phyloP scores from a whole-genome alignment of 2,797 vertebrate genomes.

The Pampus argenteus region DNA sequence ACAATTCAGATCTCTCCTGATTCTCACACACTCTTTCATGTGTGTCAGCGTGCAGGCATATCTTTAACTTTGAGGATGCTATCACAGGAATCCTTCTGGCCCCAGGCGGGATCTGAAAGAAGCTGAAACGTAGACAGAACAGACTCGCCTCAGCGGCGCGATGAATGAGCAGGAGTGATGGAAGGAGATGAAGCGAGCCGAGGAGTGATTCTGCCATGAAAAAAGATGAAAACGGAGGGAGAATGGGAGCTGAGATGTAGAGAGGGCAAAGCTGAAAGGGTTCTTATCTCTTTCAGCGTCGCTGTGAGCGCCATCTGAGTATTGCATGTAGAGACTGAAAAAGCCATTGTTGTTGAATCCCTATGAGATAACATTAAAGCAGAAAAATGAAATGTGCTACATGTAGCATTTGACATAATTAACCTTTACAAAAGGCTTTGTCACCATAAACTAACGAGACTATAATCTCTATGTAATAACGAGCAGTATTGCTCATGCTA shows the following conservation, averaged over 20 bases:
- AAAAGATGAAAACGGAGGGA: conserved; percentile 53
- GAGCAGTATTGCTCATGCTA: conserved; percentile 7
- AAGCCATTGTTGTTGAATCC: not conserved
- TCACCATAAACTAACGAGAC: conserved; percentile 19
- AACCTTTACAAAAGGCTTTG: conserved; percentile 10
- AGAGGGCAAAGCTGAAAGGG: conserved; percentile 3
- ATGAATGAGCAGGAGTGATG: conserved; percentile 54
- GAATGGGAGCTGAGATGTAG: conserved; percentile 42
- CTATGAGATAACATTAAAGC: not conserved
- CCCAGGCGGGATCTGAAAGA: conserved; percentile 54
- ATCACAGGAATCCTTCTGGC: conserved; percentile 62
- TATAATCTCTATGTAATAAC: not conserved
- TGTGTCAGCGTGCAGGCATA: conserved; percentile 40
- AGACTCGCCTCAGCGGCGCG: conserved; percentile 31
- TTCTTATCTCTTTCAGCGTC: conserved; percentile 45
- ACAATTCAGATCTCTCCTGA: conserved; percentile 11
- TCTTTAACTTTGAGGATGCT: conserved; percentile 55
- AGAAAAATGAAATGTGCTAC: conserved; percentile 3
- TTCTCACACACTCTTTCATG: conserved; percentile 30
- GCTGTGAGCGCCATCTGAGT: conserved; percentile 12
- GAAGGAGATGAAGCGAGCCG: conserved; percentile 61
- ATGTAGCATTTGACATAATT: not conserved
- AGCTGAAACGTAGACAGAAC: conserved; percentile 54
- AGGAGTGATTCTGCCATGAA: conserved; percentile 49
- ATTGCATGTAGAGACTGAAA: not conserved